phyloP scores from a whole-genome alignment of 2,888 invertebrate species.

The Euclidia mi region DNA sequence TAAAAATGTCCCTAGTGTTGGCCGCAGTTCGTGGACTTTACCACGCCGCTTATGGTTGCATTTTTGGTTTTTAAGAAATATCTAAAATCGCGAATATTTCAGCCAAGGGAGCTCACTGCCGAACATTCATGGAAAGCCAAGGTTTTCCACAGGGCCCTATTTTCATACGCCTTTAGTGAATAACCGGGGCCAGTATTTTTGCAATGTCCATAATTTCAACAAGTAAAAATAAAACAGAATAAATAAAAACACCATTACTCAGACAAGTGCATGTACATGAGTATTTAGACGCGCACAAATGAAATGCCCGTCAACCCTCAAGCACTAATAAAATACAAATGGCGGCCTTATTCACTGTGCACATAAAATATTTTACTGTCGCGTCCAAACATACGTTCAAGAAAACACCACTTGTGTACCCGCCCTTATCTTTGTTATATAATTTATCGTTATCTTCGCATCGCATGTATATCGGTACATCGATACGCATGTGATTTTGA shows the following conservation, averaged over 20 bases:
- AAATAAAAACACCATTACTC: constrained; percentile 20
- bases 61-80: too few species aligned
- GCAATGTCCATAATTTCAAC: too few species aligned
- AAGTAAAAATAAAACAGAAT: too few species aligned
- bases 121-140: too few species aligned
- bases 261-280: constrained; percentile 21
- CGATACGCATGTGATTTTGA: constrained; percentile 10
- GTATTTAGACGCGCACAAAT: constrained; percentile 39
- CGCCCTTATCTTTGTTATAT: constrained; percentile 45
- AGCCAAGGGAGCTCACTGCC: too few species aligned
- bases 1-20: too few species aligned
- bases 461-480: constrained; percentile 48
- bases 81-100: too few species aligned
- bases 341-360: constrained; percentile 42
- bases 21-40: too few species aligned
- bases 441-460: constrained; percentile 55
- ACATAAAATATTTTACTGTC: constrained; percentile 55
- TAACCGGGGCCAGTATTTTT: too few species aligned
- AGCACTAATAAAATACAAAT: constrained; percentile 49
- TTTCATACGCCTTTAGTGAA: too few species aligned
- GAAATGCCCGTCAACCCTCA: constrained; percentile 44
- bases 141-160: too few species aligned
- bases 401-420: constrained; percentile 46
- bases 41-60: too few species aligned
- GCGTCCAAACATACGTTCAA: constrained; percentile 44